Percentiles rank a stretch among this genome's conserved stretches.
Conservation (phyloP, 2,113 vertebrate species). For the Nesogale talazaci region DNA sequence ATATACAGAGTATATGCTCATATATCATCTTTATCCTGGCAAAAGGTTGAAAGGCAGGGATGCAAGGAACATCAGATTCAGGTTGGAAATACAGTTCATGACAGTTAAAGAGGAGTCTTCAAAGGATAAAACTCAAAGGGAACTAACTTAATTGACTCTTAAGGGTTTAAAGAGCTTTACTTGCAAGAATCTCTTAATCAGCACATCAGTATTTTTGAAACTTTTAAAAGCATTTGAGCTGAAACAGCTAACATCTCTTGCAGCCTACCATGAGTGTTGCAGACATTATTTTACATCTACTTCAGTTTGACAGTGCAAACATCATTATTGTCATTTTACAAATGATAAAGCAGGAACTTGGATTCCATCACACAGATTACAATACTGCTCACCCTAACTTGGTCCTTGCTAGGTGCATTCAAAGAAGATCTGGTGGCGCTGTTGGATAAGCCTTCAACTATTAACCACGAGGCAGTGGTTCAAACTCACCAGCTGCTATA, state of each 20-base stretch:
- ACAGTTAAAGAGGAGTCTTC: neutral
- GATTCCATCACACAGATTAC: neutral
- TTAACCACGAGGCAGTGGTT: too few relatives aligned
- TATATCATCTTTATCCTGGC: conserved; percentile 38
- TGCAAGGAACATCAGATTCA: conserved; percentile 1
- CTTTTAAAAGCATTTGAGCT: neutral
- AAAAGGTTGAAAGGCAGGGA: neutral
- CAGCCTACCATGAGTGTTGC: neutral
- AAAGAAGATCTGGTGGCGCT: too few relatives aligned
- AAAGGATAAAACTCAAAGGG: conserved; percentile 22
- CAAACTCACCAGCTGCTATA: too few relatives aligned
- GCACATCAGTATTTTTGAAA: conserved; percentile 6
- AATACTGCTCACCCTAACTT: neutral
- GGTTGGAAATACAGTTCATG: conserved; percentile 3
- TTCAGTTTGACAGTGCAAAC: neutral
- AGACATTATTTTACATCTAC: neutral
- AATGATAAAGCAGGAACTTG: neutral
- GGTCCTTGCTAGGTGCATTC: neutral
- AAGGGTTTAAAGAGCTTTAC: conserved; percentile 4
- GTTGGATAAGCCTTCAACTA: too few relatives aligned
- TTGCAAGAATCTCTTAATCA: neutral
- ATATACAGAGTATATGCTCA: conserved; percentile 14
- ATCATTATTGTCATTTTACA: neutral
- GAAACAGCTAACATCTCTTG: conserved; percentile 31
- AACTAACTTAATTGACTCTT: conserved; percentile 3